Percentiles rank a stretch among this genome's conserved stretches.
Evolutionary conservation across 2,888 invertebrate genomes (phyloP).

Genomic region (Dicyrtoma fusca): DNA sequence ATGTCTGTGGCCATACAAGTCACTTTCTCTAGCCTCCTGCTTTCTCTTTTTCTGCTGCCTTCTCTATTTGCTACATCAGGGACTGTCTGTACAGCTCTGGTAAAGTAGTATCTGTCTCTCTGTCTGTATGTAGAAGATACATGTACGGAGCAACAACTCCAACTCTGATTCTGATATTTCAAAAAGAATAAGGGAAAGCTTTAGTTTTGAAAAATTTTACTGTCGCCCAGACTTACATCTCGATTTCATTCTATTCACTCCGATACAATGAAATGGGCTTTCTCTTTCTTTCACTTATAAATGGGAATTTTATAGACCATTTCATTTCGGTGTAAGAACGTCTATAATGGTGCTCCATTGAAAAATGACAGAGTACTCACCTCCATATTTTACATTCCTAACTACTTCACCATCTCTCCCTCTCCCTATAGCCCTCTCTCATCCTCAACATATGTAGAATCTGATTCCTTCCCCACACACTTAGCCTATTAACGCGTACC

Average conservation of each 20-base stretch:
- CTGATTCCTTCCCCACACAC: too few relatives aligned
- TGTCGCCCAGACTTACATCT: conserved; percentile 21
- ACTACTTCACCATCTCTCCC: background rate
- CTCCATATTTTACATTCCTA: conserved; percentile 18
- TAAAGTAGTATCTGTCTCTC: background rate
- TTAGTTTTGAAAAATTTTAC: conserved; percentile 19
- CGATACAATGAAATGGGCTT: conserved; percentile 6
- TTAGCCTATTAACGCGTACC: conserved; percentile 11
- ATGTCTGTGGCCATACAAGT: too few relatives aligned
- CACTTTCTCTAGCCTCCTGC: background rate
- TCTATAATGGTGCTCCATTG: conserved; percentile 22
- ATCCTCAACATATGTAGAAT: too few relatives aligned
- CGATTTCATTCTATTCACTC: conserved; percentile 18
- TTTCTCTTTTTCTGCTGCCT: background rate
- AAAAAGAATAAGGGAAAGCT: too few relatives aligned
- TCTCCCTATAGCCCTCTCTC: background rate
- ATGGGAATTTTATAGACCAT: conserved; percentile 35
- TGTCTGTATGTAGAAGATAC: background rate
- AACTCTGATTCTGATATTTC: too few relatives aligned
- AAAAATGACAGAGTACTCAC: conserved; percentile 23
- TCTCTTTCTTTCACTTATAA: conserved; percentile 17
- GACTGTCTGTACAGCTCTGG: background rate
- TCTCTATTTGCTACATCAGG: background rate
- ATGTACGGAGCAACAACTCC: too few relatives aligned
- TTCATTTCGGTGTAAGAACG: conserved; percentile 24